Evolutionary conservation across 2,797 vertebrate species (phyloP), one percentile per base, ranked within the genome.

Genomic region (Cheirogaleus major): DNA sequence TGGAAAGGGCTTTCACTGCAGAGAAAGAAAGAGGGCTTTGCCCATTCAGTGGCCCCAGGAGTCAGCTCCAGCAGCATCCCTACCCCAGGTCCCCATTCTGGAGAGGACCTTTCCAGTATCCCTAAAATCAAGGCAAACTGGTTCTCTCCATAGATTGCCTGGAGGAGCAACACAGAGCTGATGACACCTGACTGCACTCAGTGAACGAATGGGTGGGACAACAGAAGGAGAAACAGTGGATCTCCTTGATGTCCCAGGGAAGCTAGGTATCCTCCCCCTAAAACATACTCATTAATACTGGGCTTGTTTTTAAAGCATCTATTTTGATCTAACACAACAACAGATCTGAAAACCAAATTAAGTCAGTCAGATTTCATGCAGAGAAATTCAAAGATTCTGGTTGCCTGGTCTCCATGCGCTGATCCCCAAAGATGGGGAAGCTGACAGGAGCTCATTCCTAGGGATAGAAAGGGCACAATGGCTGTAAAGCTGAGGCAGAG

Each of bases 1-100:
- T 98, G 97, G 96, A 98, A 98, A 98, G 98, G 23, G 88, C 97
- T 98, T 97, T 67, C 80, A 5, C 97, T 98, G 97, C 97, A 96
- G 92, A 95, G 78, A 90, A 91, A 96, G 92, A 95, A 94, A 95
- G 91, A 41, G 89, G 91, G n/a, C 88, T 96, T 73, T 92, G 96
- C 87, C 86, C 12, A 72, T 79, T 89, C 23, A 91, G 84, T 69
- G 79, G 96, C 73, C 94, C 72, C 55, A 43, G 14, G 5, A 89
- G 96, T 96, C 97, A 2, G 69, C 73, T 15, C 87, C 87, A 86
- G 96, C 0, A 3, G 91, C 93, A 95, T 96, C 78, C 72, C 93
- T 79, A 48, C 7, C 38, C 27, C n/a, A 50, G 35, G 15, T 52
- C n/a, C 57, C 79, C 9, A 13, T 65, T 88, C 85, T 69, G 35